Base-by-base conservation (phyloP, 2,888 invertebrate species). In the Thymelicus acteon region DNA sequence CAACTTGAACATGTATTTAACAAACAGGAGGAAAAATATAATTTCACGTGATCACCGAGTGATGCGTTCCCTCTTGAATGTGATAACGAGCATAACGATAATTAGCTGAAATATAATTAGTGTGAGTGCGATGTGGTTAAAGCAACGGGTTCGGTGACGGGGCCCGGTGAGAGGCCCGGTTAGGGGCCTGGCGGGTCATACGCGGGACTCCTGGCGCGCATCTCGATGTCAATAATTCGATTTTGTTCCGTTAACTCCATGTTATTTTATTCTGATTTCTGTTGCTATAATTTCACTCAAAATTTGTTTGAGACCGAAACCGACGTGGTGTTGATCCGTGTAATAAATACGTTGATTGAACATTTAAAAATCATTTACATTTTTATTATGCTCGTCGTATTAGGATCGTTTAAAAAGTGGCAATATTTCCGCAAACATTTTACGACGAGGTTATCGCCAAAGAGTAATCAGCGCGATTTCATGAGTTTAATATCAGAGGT, bases 401-500 rank as follows among this genome's bases (percentile, higher is more conserved):
- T 39, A 7, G 39, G 39, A 39, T 54, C 54, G 24, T 12, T 58
- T 60, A 48, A 58, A 19, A 69, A 39, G 24, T n/a, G 63, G 24
- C 63, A 48, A 69, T 69, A 69, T 54, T 63, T 63, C 57, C 48
- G 68, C 68, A 57, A 69, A 52, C 24, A 47, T 58, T 49, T 69
- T 63, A 69, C 58, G 49, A 48, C 39, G 19, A 49, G n/a, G 13
- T 69, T 69, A 63, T 63, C 57, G 62, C 47, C 13, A 63, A 69
- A 58, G 58, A 54, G 69, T 69, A 69, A 69, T 69, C 63, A 63
- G 47, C 40, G 19, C 52, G 48, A 62, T 69, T 69, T 69, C 69
- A 63, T 58, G 69, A 58, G 58, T 63, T 69, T 63, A 69, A 69
- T 69, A 69, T 60, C 37, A 47, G 19, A 44, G 62, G 73, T 76